A percentile compares a stretch with the other conserved stretches of the same genome.
Evolutionary conservation across 2,888 invertebrate genomes (phyloP).

Genomic region (Chironomus tentans): DNA sequence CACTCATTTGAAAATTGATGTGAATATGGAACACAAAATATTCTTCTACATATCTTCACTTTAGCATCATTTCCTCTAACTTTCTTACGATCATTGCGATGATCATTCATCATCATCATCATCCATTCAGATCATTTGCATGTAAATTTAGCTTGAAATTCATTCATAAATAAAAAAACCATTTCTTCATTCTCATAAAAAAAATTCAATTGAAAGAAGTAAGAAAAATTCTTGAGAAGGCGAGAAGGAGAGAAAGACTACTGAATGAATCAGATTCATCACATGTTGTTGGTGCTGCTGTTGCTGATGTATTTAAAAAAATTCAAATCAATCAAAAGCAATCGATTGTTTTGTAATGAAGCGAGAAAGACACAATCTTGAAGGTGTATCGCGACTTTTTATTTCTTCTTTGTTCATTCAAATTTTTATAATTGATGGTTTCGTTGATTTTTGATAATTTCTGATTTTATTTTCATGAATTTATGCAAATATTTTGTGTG

Average conservation of each 20-base stretch:
- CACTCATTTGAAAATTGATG: too few species aligned
- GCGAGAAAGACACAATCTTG: neutral
- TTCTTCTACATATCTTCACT: too few species aligned
- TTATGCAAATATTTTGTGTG: slow-evolving; percentile 11
- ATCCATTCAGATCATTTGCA: too few species aligned
- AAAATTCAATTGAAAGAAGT: neutral
- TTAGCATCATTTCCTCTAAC: too few species aligned
- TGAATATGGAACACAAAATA: too few species aligned
- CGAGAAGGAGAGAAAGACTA: neutral
- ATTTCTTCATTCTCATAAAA: neutral
- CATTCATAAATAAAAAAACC: too few species aligned
- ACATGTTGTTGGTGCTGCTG: neutral
- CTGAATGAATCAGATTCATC: neutral
- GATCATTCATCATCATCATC: too few species aligned
- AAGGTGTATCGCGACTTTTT: neutral
- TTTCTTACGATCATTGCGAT: too few species aligned
- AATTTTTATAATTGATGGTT: slow-evolving; percentile 16
- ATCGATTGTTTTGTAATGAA: slow-evolving; percentile 9
- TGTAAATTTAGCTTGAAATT: too few species aligned
- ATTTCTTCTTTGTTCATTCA: too few species aligned
- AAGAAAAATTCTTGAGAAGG: neutral
- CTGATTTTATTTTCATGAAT: neutral
- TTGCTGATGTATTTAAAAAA: neutral
- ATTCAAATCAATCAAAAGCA: slow-evolving; percentile 20
- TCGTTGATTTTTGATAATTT: slow-evolving; percentile 3